phyloP scores from a whole-genome alignment of 1,140 invertebrate genomes.

The Drosophila melanica region DNA sequence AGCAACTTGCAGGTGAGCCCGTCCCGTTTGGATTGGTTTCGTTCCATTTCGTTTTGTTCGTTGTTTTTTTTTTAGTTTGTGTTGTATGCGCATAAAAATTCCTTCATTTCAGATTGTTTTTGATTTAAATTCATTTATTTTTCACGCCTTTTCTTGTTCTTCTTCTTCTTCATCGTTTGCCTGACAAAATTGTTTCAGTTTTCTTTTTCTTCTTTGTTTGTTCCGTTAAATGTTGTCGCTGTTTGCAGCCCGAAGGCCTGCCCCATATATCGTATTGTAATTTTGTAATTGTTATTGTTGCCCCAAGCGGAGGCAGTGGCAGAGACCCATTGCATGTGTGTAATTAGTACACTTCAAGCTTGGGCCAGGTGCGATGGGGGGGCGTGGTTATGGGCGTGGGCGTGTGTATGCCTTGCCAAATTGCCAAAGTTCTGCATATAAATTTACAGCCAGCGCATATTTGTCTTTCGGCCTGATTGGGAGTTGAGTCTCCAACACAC shows the following conservation, averaged over 20 bases:
- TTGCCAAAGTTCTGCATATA: constrained; percentile 65
- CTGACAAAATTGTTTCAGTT: background rate
- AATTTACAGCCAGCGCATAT: constrained; percentile 64
- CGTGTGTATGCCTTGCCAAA: constrained; percentile 38
- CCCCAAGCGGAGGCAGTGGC: constrained; percentile 4
- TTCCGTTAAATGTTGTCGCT: constrained; percentile 28
- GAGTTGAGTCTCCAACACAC: background rate
- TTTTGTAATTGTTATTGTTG: constrained; percentile 37
- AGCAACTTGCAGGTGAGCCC: constrained; percentile 89
- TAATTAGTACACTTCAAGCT: constrained; percentile 52
- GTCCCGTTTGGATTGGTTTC: constrained; percentile 26
- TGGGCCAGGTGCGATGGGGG: background rate
- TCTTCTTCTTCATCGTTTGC: constrained; percentile 17
- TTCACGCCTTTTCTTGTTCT: constrained; percentile 11
- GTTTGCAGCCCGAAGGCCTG: constrained; percentile 2
- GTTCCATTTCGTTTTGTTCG: constrained; percentile 33
- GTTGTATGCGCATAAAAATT: constrained; percentile 26
- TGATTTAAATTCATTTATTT: constrained; percentile 55
- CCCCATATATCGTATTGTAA: constrained; percentile 23
- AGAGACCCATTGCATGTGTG: constrained; percentile 55
- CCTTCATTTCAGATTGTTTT: constrained; percentile 48
- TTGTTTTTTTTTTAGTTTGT: constrained; percentile 37
- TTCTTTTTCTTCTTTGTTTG: constrained; percentile 21
- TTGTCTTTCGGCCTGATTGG: constrained; percentile 60
- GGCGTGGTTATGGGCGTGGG: background rate